Evolutionary conservation across 1,140 invertebrate species (phyloP), one percentile per base, ranked within the genome.

Genomic region (Apis dorsata): DNA sequence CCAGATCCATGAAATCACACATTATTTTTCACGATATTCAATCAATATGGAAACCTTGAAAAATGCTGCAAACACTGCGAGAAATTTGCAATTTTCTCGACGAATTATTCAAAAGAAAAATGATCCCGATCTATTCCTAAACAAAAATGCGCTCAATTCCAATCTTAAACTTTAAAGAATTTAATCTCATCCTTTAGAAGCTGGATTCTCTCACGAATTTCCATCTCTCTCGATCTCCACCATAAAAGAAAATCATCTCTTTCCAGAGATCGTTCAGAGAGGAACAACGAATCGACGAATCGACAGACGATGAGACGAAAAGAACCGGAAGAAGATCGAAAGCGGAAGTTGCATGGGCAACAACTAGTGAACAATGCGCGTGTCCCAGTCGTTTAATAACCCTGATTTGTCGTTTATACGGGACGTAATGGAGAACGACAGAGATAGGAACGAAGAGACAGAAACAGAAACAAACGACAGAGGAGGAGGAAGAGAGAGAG

Each of bases 351-450:
- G 83, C 87, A 87, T 85, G 81, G 87, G 57, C 63, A 73, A 57
- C 57, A 44, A 44, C 34, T 44, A 44, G 77, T 60, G 84, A 85
- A 88, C 88, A 86, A 88, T 88, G 78, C 83, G 28, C 76, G 75
- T 66, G 83, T 83, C 79, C 79, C 77, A 76, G 80, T 90, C 90
- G 87, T 90, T 91, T 92, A 92, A 92, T 91, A 91, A 91, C 78
- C 86, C 88, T 86, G 86, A 90, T 90, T 91, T 86, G 88, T 76
- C 87, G 88, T 91, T 91, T 92, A 88, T 79, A 88, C 81, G 81
- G 87, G 79, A 86, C 85, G 87, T 89, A 81, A 81, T 87, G 83
- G 83, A 83, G 83, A 84, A 76, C 77, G 70, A 49, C 60, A 3
- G 44, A 69, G 69, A 66, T 51, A 59, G 21, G 71, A 53, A n/a